Conservation (phyloP, 2,113 vertebrate genomes). For the Sapajus apella region DNA sequence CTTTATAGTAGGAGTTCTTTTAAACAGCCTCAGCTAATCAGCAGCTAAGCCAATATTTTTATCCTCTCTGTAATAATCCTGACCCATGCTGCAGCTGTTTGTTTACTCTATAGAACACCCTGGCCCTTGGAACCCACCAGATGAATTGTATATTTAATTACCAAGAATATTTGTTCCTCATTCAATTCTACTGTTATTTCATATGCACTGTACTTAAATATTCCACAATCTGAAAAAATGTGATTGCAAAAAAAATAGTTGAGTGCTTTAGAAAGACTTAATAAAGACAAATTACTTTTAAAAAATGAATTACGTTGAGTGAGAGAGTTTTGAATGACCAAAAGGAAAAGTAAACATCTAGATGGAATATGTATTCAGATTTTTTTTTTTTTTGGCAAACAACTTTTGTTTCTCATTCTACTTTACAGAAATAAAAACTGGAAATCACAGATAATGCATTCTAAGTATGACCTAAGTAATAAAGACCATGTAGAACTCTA, state of each 20-base stretch:
- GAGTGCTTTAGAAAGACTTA: not conserved
- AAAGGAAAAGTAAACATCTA: not conserved
- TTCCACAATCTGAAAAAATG: not conserved
- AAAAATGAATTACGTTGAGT: not conserved
- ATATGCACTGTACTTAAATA: not conserved
- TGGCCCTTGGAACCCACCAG: not conserved
- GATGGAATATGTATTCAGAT: not conserved
- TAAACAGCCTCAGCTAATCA: not conserved
- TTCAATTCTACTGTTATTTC: not conserved
- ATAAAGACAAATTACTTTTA: not conserved
- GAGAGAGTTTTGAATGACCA: not conserved
- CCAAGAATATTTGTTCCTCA: not conserved
- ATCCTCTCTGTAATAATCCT: not conserved
- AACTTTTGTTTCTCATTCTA: not conserved
- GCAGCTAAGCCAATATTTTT: not conserved
- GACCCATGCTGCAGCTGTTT: not conserved
- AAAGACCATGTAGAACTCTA: not conserved
- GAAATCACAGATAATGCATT: not conserved
- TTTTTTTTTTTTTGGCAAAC: not conserved
- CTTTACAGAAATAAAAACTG: not conserved
- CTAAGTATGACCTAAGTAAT: not conserved
- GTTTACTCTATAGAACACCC: not conserved
- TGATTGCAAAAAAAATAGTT: not conserved
- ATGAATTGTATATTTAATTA: not conserved
- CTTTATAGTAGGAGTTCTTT: not conserved